A percentile compares a stretch with the other conserved stretches of the same genome.
phyloP scores from a whole-genome alignment of 1,140 invertebrate genomes.

The Dinothrombium tinctorium region DNA sequence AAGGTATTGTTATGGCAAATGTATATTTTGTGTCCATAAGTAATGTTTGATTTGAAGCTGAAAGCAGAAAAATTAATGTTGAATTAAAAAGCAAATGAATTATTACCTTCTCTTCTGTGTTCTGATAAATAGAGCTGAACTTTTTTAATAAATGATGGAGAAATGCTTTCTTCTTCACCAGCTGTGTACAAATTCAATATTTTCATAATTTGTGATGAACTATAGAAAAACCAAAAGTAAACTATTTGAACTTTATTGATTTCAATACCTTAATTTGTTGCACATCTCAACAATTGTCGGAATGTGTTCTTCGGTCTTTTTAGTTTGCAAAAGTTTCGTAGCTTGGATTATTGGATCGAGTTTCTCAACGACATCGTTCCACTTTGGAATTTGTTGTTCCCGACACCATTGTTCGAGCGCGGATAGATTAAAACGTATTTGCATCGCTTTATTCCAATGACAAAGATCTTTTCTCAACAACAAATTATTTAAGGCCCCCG shows the following conservation, averaged over 20 bases:
- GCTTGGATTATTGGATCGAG: slow-evolving; percentile 82
- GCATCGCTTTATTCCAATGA: slow-evolving; percentile 91
- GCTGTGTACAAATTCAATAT: slow-evolving; percentile 75
- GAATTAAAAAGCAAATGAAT: slow-evolving; percentile 8
- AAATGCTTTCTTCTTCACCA: slow-evolving; percentile 59
- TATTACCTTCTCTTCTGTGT: slow-evolving; percentile 17
- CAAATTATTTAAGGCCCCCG: slow-evolving; percentile 75
- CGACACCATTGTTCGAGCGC: slow-evolving; percentile 81
- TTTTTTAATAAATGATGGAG: slow-evolving; percentile 56
- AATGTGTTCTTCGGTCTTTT: slow-evolving; percentile 75
- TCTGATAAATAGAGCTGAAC: slow-evolving; percentile 50
- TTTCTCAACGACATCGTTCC: slow-evolving; percentile 37
- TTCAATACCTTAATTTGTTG: slow-evolving; percentile 38
- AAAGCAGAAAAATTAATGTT: slow-evolving; percentile 17
- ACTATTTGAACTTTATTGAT: neutral
- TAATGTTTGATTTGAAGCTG: slow-evolving; percentile 22
- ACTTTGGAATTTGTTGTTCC: slow-evolving; percentile 36
- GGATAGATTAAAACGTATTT: slow-evolving; percentile 64
- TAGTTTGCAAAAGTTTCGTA: slow-evolving; percentile 61
- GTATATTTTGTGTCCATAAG: slow-evolving; percentile 69
- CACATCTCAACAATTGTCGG: slow-evolving; percentile 76
- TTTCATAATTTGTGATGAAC: slow-evolving; percentile 31
- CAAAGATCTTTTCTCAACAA: slow-evolving; percentile 87
- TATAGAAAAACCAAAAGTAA: neutral
- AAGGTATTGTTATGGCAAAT: slow-evolving; percentile 61